These are phyloP conservation scores for Balaeniceps rex DNA, from an alignment of 2,113 vertebrate species.

Conservation along the genomic window DNA sequence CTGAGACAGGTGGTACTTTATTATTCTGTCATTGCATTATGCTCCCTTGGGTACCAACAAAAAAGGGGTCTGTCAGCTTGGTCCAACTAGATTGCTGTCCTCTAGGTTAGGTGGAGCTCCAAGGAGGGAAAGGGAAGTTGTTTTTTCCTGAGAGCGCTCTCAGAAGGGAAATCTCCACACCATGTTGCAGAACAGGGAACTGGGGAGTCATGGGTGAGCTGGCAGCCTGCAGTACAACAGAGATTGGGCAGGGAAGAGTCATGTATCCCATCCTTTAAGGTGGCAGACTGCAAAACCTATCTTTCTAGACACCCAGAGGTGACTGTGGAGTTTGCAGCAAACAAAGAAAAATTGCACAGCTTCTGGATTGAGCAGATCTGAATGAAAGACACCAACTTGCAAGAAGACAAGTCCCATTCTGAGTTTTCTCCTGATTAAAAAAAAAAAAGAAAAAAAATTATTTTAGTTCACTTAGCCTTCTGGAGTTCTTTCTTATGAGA, in stretches of 20 bases:
- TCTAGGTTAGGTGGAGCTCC: background rate
- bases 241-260: background rate
- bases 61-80: background rate
- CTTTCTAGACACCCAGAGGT: background rate
- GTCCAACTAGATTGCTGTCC: background rate
- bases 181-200: background rate
- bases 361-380: background rate
- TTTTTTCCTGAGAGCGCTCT: background rate
- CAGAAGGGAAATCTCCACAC: background rate
- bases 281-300: background rate
- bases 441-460: background rate
- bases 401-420: background rate
- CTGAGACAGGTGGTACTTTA: background rate
- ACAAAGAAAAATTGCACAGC: background rate
- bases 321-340: background rate
- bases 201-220: background rate
- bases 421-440: background rate
- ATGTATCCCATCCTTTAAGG: background rate
- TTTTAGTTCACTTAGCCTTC: background rate
- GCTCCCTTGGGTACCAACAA: background rate
- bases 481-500: background rate
- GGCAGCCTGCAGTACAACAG: background rate
- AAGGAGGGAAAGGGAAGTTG: background rate
- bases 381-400: background rate
- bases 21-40: accelerated